A percentile compares a stretch with the other conserved stretches of the same genome.
phyloP scores from a whole-genome alignment of 2,113 vertebrate species.

The Odontesthes bonariensis region DNA sequence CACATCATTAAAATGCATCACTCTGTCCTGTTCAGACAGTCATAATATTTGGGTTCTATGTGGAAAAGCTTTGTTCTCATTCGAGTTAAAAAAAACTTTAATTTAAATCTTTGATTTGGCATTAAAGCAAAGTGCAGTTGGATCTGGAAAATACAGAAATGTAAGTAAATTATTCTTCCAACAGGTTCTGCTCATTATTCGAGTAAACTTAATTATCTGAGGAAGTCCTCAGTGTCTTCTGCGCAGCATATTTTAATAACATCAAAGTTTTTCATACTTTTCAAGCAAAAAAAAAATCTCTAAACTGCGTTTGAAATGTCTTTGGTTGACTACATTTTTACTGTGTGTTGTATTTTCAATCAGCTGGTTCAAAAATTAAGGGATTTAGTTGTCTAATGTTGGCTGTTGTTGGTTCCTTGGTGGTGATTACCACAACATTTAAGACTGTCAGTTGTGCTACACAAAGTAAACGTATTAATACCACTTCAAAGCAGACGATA shows the following conservation, averaged over 20 bases:
- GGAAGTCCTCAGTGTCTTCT: neutral
- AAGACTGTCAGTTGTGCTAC: too few species aligned
- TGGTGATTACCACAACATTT: too few species aligned
- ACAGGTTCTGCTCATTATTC: neutral
- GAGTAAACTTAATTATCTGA: too few species aligned
- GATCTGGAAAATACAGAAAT: neutral
- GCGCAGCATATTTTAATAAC: neutral
- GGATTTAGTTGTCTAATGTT: too few species aligned
- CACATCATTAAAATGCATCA: neutral
- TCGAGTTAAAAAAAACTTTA: neutral
- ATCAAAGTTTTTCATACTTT: neutral
- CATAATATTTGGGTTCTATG: constrained; percentile 10
- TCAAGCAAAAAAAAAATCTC: neutral
- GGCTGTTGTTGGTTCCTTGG: too few species aligned
- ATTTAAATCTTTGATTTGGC: constrained; percentile 9
- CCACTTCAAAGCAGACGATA: too few species aligned
- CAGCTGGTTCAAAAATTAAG: neutral
- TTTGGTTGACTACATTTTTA: constrained; percentile 40
- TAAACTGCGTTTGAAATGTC: constrained; percentile 4
- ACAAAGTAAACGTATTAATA: too few species aligned
- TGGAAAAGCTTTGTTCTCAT: neutral
- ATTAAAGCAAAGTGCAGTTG: neutral
- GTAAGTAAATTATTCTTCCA: constrained; percentile 5
- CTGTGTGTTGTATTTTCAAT: neutral
- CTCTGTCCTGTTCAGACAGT: too few species aligned